Evolutionary conservation across 2,113 vertebrate species (phyloP), one percentile per base, ranked within the genome.

Genomic region (Psittacara wagleri): DNA sequence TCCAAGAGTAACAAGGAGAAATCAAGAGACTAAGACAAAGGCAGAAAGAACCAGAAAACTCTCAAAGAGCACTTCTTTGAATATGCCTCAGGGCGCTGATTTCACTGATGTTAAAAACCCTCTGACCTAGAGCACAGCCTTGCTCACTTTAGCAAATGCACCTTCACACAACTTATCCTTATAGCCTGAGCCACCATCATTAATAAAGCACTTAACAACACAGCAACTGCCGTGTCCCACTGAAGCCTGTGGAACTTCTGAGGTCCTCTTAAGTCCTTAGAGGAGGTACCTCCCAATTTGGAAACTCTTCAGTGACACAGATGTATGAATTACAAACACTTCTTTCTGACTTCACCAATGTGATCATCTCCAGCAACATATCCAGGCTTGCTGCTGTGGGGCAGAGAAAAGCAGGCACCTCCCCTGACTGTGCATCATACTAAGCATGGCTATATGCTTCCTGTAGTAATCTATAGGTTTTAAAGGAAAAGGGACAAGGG

Each of bases 371-470:
- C 83, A 82, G 72, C 37, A 75, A 59, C 33, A 49, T 39, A 51
- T 3, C n/a, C 73, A 86, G 35, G 15, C 72, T 51, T 82, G 19
- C 7, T 31, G 13, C 75, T 8, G 25, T 2, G 7, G 7, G 16
- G 29, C 7, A 39, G 69, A 62, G 33, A 49, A 69, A 57, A 85
- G 33, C 10, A 84, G 57, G 25, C 22, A 17, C 37, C 37, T 67
- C 59, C 74, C 59, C 16, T 18, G 37, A 11, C 14, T 25, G 12
- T 28, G 44, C 19, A 18, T 17, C 37, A 23, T 5, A 16, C n/a
- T 8, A 27, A n/a, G 49, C 13, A 13, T 5, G 9, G 19, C 13
- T n/a, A 6, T 7, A 19, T 0, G 2, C 28, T 39, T 61, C 29
- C 41, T 1, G 22, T 2, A 37, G n/a, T 17, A 39, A 76, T 7